Evolutionary conservation across 2,113 vertebrate species (phyloP).

Genomic region (Chionis minor): DNA sequence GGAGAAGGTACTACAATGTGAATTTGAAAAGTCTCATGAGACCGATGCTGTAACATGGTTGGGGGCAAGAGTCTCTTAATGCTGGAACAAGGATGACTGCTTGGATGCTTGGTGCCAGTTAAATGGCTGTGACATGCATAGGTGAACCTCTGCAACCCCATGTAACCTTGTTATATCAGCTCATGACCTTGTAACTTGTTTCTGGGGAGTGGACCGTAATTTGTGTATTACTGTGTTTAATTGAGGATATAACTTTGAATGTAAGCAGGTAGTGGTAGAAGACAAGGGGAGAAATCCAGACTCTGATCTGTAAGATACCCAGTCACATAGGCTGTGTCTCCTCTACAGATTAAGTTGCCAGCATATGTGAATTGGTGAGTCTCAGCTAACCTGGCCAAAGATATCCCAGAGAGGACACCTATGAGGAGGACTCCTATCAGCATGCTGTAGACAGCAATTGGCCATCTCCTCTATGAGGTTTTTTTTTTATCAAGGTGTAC

Average conservation of each 20-base stretch:
- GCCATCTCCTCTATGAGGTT: not conserved
- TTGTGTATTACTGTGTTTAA: not conserved
- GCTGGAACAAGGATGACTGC: not conserved
- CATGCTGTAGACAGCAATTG: not conserved
- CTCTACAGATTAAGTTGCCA: not conserved
- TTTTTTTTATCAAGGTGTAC: not conserved
- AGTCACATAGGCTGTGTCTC: not conserved
- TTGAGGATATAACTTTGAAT: not conserved
- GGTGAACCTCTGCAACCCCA: rapidly evolving
- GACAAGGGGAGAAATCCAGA: too few relatives aligned
- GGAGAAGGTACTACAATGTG: not conserved
- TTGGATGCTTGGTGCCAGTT: not conserved
- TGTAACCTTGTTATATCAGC: not conserved
- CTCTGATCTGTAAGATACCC: not conserved
- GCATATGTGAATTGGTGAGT: not conserved
- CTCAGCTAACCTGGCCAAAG: not conserved
- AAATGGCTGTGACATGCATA: not conserved
- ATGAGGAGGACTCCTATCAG: not conserved
- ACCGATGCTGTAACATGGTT: rapidly evolving
- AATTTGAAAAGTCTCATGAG: not conserved
- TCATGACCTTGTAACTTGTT: not conserved
- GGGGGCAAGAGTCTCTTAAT: not conserved
- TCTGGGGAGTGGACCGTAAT: not conserved
- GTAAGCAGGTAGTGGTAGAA: not conserved
- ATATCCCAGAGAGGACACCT: not conserved